phyloP scores from a whole-genome alignment of 2,888 invertebrate species.

The Glomeris marginata region DNA sequence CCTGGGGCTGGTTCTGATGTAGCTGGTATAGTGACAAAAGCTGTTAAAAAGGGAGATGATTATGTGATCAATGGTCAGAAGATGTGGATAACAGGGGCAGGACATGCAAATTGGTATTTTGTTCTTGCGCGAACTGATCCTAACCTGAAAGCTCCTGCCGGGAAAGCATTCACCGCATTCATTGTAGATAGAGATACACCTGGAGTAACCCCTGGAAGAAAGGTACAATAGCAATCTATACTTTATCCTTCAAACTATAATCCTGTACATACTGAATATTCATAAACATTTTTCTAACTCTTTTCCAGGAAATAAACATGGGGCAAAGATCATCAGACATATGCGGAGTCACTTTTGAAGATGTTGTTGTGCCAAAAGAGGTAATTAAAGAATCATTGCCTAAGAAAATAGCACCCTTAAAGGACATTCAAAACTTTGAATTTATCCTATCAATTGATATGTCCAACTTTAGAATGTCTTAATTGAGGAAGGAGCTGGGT shows the following conservation, averaged over 20 bases:
- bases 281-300: too few relatives aligned
- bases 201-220: slow-evolving; percentile 76
- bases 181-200: slow-evolving; percentile 81
- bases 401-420: not conserved
- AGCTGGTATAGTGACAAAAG: slow-evolving; percentile 71
- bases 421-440: not conserved
- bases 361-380: slow-evolving; percentile 64
- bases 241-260: too few relatives aligned
- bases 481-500: slow-evolving; percentile 76
- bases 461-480: slow-evolving; percentile 51
- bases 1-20: slow-evolving; percentile 96
- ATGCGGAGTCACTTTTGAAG: slow-evolving; percentile 88
- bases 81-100: slow-evolving; percentile 99
- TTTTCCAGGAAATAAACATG: slow-evolving; percentile 82
- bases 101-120: slow-evolving; percentile 92
- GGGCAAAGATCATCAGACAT: slow-evolving; percentile 91
- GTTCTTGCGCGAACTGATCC: slow-evolving; percentile 83
- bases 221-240: slow-evolving; percentile 39
- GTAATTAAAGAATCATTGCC: not conserved
- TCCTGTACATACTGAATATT: too few relatives aligned
- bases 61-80: slow-evolving; percentile 89
- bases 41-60: slow-evolving; percentile 87
- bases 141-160: slow-evolving; percentile 76
- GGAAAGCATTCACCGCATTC: slow-evolving; percentile 92
- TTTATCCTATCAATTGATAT: slow-evolving; percentile 1